Evolutionary conservation across 1,140 invertebrate genomes (phyloP), one percentile per base, ranked within the genome.

Genomic region (Aleiodes sp.): DNA sequence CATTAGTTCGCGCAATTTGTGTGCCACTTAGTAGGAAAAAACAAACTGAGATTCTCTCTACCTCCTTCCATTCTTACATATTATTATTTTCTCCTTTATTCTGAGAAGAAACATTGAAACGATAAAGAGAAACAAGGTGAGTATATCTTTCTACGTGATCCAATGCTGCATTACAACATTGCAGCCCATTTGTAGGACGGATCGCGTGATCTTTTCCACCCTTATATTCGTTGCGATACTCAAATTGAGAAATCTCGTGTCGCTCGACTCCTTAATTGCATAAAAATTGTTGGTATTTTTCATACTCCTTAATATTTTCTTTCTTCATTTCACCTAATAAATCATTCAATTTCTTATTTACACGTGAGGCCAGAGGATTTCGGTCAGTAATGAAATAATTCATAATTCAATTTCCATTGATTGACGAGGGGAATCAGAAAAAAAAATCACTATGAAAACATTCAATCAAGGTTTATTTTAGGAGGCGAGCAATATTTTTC

Each of bases 191-290:
- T 61, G 65, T 66, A 56, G 41, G 26, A 26, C 26, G 63, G 21
- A 66, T 66, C 65, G 65, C 65, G 65, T 66, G 65, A 66, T 66
- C 65, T 56, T 65, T 56, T 28, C 29, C 35, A 28, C 31, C 28
- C 8, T 43, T 24, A 52, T 65, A 65, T 59, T 66, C 21, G n/a
- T 35, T 4, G 29, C 43, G 21, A 19, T 16, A 19, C 43, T 6
- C 21, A 66, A 66, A 66, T 66, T 66, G 65, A 66, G 65, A 66
- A 59, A 66, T 66, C 65, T 66, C 65, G 65, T 66, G 65, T 33
- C 29, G 3, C 29, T 57, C 41, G 10, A 29, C 65, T 31, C 31
- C 14, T 66, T 66, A 31, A 66, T 66, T 57, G 31, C 65, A 66
- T 66, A 57, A 66, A 66, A 66, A 66, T 66, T 66, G 65, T 59